Evolutionary conservation across 1,140 invertebrate genomes (phyloP).

Genomic region (Caerostris darwini): DNA sequence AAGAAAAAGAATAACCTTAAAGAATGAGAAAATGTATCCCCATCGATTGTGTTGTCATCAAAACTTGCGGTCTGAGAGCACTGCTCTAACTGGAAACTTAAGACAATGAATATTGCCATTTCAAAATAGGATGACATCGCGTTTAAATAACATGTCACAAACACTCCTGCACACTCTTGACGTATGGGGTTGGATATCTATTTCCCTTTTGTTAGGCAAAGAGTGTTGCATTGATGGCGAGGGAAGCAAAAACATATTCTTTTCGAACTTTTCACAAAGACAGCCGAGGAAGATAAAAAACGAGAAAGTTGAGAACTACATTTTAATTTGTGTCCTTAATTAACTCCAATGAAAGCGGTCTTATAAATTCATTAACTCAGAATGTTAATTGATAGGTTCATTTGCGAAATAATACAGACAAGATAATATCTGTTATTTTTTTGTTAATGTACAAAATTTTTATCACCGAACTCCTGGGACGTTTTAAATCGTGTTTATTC

Average conservation of each 20-base stretch:
- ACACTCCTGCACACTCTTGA: neutral
- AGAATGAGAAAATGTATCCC: neutral
- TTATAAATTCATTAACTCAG: too few relatives aligned
- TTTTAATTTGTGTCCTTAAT: too few relatives aligned
- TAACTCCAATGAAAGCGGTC: too few relatives aligned
- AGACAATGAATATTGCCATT: constrained; percentile 26
- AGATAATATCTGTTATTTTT: too few relatives aligned
- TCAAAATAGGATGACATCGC: neutral
- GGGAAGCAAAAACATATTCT: neutral
- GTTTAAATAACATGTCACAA: neutral
- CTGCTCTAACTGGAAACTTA: neutral
- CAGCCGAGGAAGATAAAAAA: too few relatives aligned
- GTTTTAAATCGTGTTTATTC: too few relatives aligned
- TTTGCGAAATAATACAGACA: too few relatives aligned
- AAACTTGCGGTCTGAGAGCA: neutral
- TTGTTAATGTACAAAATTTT: too few relatives aligned
- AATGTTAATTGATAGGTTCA: too few relatives aligned
- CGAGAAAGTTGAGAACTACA: too few relatives aligned
- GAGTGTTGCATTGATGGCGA: neutral
- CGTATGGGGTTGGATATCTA: neutral
- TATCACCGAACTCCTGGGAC: too few relatives aligned
- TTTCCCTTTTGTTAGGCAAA: neutral
- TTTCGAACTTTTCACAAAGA: too few relatives aligned
- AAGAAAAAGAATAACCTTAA: neutral
- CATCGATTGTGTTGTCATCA: neutral